Base-by-base conservation (phyloP, 2,113 vertebrate genomes). In the Vireo altiloquus region DNA sequence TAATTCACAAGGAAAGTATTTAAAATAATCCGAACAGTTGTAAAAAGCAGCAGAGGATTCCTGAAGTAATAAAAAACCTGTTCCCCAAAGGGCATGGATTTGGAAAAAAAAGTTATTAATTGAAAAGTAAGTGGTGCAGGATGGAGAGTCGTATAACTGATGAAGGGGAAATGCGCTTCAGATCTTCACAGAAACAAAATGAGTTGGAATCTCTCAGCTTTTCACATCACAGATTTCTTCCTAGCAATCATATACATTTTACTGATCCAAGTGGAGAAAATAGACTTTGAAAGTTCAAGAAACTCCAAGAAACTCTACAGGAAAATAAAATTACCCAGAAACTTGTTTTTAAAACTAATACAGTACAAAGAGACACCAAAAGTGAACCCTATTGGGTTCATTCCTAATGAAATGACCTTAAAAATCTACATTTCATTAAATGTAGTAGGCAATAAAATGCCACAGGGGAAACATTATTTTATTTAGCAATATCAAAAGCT, bases 401-500 rank as follows among this genome's bases (percentile, higher is more conserved):
- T 74, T 71, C 64, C 76, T 81, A 94, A 94, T 65, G 31, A 89
- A 94, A 92, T 66, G 59, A 92, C 87, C 85, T 91, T 95, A 92
- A 90, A 89, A 87, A 76, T 65, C 37, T 47, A 70, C 69, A 88
- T 95, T 94, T 82, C 79, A 92, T 95, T 86, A 86, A 77, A 77
- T 18, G 15, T 39, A 20, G 19, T 57, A 44, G 3, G 11, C 22
- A 59, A 60, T 25, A 57, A 95, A 92, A 82, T 82, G 65, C 80
- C 77, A 76, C 40, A 49, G 88, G 71, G 85, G 46, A 88, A 72
- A 85, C 19, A 40, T 72, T 89, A 77, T 79, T 96, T 95, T 92
- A 89, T 92, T 94, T 93, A 92, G 66, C 87, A 90, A 92, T 92
- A 95, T 79, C 46, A 76, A 79, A 90, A 95, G 66, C 63, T 92